Percentiles rank a stretch among this genome's conserved stretches.
These are phyloP conservation scores for Branchinecta sandiegonensis DNA, from an alignment of 2,888 invertebrate species.

Conservation along the genomic window DNA sequence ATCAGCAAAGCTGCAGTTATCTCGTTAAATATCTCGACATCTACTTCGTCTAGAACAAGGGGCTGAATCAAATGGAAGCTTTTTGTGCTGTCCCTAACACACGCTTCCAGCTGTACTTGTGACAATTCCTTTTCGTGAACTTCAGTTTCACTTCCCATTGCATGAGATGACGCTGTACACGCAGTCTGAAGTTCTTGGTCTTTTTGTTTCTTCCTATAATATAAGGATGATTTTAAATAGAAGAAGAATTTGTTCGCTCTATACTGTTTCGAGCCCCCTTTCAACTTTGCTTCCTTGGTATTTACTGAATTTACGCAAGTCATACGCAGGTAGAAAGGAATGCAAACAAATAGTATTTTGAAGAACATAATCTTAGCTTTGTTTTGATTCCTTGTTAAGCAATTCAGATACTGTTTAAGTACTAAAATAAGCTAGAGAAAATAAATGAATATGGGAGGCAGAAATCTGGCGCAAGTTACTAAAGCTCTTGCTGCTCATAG, in stretches of 20 bases:
- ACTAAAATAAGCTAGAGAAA: neutral
- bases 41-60: neutral
- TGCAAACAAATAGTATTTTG: neutral
- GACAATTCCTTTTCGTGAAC: too few species aligned
- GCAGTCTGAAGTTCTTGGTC: too few species aligned
- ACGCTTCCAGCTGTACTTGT: neutral
- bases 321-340: too few species aligned
- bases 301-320: too few species aligned
- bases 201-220: neutral
- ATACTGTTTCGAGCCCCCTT: too few species aligned
- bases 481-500: constrained; percentile 11
- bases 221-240: neutral
- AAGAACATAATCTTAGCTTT: too few species aligned
- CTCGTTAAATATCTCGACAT: neutral
- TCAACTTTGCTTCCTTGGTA: too few species aligned
- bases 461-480: neutral
- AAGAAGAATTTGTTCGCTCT: neutral
- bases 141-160: too few species aligned
- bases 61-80: neutral
- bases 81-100: neutral
- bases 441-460: constrained; percentile 6
- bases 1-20: neutral
- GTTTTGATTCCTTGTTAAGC: neutral
- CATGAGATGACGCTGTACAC: too few species aligned
- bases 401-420: constrained; percentile 4